Conservation (phyloP, 2,888 invertebrate species). For the Phytoseiulus persimilis region DNA sequence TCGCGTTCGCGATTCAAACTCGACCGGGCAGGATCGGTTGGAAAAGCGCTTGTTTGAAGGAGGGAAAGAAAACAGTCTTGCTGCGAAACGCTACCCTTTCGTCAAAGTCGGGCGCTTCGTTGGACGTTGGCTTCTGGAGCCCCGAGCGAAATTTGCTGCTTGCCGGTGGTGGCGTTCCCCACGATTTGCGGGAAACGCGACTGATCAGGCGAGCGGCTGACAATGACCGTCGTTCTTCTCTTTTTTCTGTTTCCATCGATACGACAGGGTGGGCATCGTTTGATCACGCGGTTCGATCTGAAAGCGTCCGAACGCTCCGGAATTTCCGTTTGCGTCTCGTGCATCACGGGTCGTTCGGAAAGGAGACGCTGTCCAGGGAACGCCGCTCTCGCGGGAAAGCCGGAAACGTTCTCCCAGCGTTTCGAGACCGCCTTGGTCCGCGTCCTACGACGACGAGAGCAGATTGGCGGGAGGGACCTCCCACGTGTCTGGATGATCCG, state of each 20-base stretch:
- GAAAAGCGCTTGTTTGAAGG: no score
- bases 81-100: no score
- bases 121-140: not conserved
- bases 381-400: not conserved
- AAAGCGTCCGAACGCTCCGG: not conserved
- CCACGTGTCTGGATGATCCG: no score
- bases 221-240: constrained; percentile 5
- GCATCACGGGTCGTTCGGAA: not conserved
- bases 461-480: no score
- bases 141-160: not conserved
- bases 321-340: not conserved
- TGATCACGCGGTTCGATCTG: not conserved
- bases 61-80: no score
- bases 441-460: no score
- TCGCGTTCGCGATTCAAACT: no score
- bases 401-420: no score
- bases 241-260: not conserved
- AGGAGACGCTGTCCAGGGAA: not conserved
- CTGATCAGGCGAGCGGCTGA: not conserved
- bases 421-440: no score
- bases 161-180: not conserved
- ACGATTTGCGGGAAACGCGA: not conserved
- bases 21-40: no score
- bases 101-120: no score
- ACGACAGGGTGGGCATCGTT: not conserved